Evolutionary conservation across 2,113 vertebrate genomes (phyloP).

Genomic region (Nesoenas mayeri): DNA sequence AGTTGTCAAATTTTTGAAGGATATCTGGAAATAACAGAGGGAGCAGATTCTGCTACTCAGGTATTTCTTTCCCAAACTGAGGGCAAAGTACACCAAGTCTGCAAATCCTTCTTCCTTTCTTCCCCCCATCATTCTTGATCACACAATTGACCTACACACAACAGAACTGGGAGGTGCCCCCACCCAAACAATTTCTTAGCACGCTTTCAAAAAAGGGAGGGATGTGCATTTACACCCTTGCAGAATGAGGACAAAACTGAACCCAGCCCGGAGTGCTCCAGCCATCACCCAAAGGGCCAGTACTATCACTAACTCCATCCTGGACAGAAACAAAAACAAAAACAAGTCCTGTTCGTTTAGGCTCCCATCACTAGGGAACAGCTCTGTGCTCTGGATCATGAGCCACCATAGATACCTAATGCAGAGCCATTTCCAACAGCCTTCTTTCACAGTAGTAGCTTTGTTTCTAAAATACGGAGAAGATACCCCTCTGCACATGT

Average conservation of each 20-base stretch:
- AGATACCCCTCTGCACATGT: rapidly evolving
- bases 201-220: not conserved
- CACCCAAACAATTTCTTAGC: not conserved
- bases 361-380: not conserved
- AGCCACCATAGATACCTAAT: not conserved
- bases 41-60: rapidly evolving
- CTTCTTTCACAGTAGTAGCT: not conserved
- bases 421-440: not conserved
- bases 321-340: not conserved
- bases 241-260: not conserved
- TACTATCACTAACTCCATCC: not conserved
- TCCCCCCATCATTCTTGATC: not conserved
- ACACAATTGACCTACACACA: not conserved
- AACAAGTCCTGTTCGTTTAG: not conserved
- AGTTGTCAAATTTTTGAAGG: not conserved
- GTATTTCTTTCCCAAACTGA: not conserved
- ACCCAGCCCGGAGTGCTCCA: rapidly evolving
- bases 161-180: not conserved
- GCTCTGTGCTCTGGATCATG: not conserved
- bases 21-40: rapidly evolving
- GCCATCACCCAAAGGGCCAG: not conserved
- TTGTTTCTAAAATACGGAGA: not conserved
- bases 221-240: not conserved
- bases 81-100: not conserved
- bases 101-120: not conserved